A percentile compares a stretch with the other conserved stretches of the same genome.
Conservation (phyloP, 2,888 invertebrate species). For the Copidosoma aretas region DNA sequence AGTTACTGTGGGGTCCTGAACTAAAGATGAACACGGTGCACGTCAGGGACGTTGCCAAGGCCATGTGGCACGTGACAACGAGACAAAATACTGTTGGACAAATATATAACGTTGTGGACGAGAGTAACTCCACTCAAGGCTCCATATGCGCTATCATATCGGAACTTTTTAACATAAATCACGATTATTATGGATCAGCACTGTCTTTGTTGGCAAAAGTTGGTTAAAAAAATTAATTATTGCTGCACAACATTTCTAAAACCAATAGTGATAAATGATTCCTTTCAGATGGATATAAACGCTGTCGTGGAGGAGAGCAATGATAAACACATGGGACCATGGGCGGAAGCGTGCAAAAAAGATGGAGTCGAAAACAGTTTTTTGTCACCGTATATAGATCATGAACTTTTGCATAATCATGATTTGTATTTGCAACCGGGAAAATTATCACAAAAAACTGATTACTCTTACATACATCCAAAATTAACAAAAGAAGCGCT, state of each 20-base stretch:
- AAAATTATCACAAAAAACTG: constrained; percentile 67
- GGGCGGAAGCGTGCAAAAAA: constrained; percentile 84
- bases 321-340: constrained; percentile 90
- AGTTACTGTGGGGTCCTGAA: constrained; percentile 85
- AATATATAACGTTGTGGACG: constrained; percentile 84
- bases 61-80: constrained; percentile 76
- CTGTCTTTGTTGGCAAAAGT: constrained; percentile 85
- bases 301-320: constrained; percentile 88
- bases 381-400: constrained; percentile 85
- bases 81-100: constrained; percentile 67
- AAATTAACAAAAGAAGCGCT: constrained; percentile 69
- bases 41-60: constrained; percentile 82
- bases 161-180: constrained; percentile 83
- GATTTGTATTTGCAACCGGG: constrained; percentile 78
- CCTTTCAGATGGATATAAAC: constrained; percentile 74
- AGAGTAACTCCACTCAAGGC: constrained; percentile 85
- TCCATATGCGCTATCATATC: constrained; percentile 78
- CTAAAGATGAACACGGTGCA: constrained; percentile 88
- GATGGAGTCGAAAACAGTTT: constrained; percentile 83
- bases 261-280: background rate
- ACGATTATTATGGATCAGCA: constrained; percentile 85
- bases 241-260: constrained; percentile 2
- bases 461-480: constrained; percentile 71
- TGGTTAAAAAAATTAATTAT: background rate
- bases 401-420: constrained; percentile 81